Conservation (phyloP, 2,113 vertebrate genomes). For the Poeciliopsis turrubarensis region DNA sequence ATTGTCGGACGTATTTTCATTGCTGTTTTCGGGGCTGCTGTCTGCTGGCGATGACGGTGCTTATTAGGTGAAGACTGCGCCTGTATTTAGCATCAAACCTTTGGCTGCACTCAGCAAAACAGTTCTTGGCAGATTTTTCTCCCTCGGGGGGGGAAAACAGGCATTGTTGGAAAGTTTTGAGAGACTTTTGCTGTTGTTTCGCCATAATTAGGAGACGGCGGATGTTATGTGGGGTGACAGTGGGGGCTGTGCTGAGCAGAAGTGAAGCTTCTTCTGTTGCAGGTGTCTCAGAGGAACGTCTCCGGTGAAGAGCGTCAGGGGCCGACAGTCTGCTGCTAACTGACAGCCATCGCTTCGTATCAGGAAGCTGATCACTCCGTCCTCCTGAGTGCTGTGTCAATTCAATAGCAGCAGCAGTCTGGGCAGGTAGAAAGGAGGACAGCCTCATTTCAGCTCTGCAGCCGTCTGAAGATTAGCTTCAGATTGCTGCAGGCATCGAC, state of each 20-base stretch:
- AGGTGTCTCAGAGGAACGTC: conserved; percentile 7
- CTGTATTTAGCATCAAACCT: conserved; percentile 51
- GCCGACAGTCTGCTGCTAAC: conserved; percentile 40
- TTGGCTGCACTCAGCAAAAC: conserved; percentile 37
- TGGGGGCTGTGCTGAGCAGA: conserved; percentile 9
- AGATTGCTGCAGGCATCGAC: conserved; percentile 56
- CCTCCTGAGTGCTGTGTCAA: conserved; percentile 49
- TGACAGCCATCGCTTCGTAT: conserved; percentile 66
- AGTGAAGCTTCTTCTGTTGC: conserved; percentile 18
- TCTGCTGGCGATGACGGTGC: conserved; percentile 30
- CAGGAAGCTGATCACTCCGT: conserved; percentile 56
- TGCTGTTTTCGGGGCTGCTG: conserved; percentile 27
- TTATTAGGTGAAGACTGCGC: conserved; percentile 33
- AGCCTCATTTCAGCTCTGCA: conserved; percentile 50
- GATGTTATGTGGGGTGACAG: conserved; percentile 33
- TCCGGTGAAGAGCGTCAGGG: conserved; percentile 32
- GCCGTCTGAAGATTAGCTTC: conserved; percentile 55
- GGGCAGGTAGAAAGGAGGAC: conserved; percentile 52
- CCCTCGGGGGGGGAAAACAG: conserved; percentile 27
- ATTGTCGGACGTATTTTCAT: conserved; percentile 21
- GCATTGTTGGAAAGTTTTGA: conserved; percentile 31
- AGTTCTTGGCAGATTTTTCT: conserved; percentile 31
- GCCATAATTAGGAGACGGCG: conserved; percentile 11
- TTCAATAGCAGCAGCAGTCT: conserved; percentile 52
- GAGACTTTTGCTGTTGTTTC: conserved; percentile 25